A percentile compares a stretch with the other conserved stretches of the same genome.
Conservation (phyloP, 1,140 invertebrate species). For the Drosophila lacteicornis region DNA sequence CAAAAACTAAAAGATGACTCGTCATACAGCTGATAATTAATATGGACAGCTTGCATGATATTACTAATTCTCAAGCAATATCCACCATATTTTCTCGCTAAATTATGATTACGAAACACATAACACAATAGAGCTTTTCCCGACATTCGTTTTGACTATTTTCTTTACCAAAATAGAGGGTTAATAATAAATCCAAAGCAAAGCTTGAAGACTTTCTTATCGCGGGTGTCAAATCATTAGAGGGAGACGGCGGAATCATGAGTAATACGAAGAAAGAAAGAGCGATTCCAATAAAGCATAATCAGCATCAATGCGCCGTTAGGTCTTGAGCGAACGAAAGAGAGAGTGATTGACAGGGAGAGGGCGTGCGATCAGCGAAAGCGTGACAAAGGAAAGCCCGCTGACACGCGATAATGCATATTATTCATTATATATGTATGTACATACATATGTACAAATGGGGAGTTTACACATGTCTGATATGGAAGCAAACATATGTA, state of each 20-base stretch:
- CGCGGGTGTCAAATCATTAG: background rate
- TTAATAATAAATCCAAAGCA: background rate
- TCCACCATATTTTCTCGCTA: too few species aligned
- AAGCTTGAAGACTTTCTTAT: background rate
- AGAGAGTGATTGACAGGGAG: conserved; percentile 9
- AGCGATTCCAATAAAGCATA: conserved; percentile 19
- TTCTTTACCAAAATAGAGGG: background rate
- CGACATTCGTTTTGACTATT: background rate
- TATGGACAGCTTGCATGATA: background rate
- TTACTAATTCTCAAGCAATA: background rate
- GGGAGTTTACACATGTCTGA: conserved; percentile 24
- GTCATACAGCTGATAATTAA: background rate
- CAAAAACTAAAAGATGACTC: conserved; percentile 14
- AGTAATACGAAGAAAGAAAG: background rate
- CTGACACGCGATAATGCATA: conserved; percentile 29
- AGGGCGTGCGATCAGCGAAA: conserved; percentile 19
- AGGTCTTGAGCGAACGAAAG: conserved; percentile 12
- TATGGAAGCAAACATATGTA: conserved; percentile 25
- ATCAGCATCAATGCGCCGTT: conserved; percentile 32
- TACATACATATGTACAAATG: conserved; percentile 1
- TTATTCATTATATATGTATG: conserved; percentile 10
- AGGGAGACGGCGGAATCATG: background rate
- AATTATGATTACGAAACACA: background rate
- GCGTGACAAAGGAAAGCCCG: conserved; percentile 35
- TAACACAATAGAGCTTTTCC: background rate